Conservation (phyloP, 2,888 invertebrate species). For the Epinotia brunnichana region DNA sequence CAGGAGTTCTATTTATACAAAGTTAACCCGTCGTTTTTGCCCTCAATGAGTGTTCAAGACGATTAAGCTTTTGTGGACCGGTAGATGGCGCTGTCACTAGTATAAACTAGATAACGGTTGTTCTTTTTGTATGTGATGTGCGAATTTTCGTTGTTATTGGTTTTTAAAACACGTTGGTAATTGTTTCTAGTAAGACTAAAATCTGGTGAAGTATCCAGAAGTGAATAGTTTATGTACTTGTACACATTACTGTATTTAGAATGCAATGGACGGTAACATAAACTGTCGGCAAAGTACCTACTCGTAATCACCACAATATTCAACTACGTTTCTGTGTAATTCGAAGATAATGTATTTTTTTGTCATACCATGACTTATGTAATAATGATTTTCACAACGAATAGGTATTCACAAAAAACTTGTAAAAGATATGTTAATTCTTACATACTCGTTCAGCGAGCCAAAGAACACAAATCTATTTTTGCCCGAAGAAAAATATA, state of each 20-base stretch:
- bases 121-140: too few species aligned
- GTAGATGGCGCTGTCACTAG: too few species aligned
- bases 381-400: neutral
- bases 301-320: neutral
- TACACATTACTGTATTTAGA: neutral
- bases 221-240: neutral
- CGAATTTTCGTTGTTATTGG: too few species aligned
- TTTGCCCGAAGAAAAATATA: constrained; percentile 29
- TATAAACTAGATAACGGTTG: too few species aligned
- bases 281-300: neutral
- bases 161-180: neutral
- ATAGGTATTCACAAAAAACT: constrained; percentile 5
- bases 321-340: neutral
- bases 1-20: too few species aligned
- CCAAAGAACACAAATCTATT: constrained; percentile 29
- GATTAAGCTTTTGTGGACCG: too few species aligned
- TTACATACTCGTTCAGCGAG: constrained; percentile 4
- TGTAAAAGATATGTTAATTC: constrained; percentile 21
- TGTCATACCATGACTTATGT: constrained; percentile 10
- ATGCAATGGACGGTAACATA: neutral
- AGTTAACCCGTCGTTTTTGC: neutral
- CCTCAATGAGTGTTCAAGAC: too few species aligned
- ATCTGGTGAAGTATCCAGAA: neutral
- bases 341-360: constrained; percentile 40
- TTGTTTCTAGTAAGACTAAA: neutral